Evolutionary conservation across 1,140 invertebrate genomes (phyloP).

Genomic region (Triops longicaudatus): DNA sequence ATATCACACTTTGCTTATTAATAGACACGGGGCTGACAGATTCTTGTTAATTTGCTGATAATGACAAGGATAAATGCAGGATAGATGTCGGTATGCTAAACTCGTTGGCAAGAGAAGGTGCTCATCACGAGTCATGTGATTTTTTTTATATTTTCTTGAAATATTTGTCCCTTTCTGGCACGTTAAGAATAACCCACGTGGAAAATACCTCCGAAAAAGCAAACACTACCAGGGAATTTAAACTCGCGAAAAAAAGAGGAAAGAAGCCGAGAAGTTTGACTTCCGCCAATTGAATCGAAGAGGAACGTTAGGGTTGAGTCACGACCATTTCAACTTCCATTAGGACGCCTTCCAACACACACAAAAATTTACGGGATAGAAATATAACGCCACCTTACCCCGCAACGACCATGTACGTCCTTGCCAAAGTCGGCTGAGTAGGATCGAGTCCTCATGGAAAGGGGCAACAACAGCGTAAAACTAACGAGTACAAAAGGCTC

Average conservation of each 20-base stretch:
- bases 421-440: neutral
- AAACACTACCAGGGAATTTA: neutral
- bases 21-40: neutral
- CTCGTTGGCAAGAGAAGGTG: neutral
- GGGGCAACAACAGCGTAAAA: neutral
- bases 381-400: neutral
- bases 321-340: neutral
- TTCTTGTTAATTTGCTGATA: conserved; percentile 13
- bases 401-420: neutral
- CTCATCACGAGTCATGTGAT: neutral
- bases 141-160: neutral
- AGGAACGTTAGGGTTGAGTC: neutral
- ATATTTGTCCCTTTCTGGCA: neutral
- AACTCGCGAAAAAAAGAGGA: neutral
- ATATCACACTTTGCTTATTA: neutral
- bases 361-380: conserved; percentile 4
- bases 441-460: neutral
- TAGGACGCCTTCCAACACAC: neutral
- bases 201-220: neutral
- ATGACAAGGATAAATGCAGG: neutral
- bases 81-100: neutral
- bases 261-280: neutral
- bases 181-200: neutral
- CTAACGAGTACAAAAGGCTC: neutral
- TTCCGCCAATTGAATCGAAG: neutral